These are phyloP conservation scores for Drosophila prosaltans DNA, from an alignment of 1,140 invertebrate genomes.

Conservation along the genomic window DNA sequence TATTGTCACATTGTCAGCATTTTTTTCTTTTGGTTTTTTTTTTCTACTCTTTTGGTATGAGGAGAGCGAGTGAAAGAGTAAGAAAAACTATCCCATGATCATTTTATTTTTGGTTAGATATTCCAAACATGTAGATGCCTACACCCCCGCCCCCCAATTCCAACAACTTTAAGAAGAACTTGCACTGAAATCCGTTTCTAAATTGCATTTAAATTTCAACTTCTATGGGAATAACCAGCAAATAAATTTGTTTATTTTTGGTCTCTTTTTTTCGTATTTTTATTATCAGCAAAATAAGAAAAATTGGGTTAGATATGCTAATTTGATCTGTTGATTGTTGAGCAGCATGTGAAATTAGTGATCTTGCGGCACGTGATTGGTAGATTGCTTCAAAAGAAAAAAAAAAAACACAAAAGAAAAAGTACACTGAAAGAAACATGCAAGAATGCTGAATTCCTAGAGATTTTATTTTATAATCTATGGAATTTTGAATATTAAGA, in stretches of 20 bases:
- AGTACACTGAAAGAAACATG: neutral
- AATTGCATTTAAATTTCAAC: slow-evolving; percentile 58
- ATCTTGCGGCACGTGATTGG: slow-evolving; percentile 33
- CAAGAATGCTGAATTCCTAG: neutral
- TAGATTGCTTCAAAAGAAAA: neutral
- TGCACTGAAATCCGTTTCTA: slow-evolving; percentile 57
- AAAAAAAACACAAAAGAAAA: neutral
- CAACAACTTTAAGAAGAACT: neutral
- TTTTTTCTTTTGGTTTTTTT: slow-evolving; percentile 10
- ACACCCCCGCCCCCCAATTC: too few species aligned
- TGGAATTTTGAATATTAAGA: too few species aligned
- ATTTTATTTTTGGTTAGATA: neutral
- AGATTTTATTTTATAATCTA: too few species aligned
- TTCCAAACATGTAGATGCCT: slow-evolving; percentile 34
- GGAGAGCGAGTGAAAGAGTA: neutral
- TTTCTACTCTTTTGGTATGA: neutral
- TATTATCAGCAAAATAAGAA: slow-evolving; percentile 14
- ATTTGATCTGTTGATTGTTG: slow-evolving; percentile 19
- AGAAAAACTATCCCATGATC: slow-evolving; percentile 15
- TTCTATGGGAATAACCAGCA: slow-evolving; percentile 50
- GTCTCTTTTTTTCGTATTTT: neutral
- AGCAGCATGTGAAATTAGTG: slow-evolving; percentile 23
- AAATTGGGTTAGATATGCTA: slow-evolving; percentile 32
- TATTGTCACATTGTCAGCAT: slow-evolving; percentile 53
- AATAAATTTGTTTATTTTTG: slow-evolving; percentile 44